These are phyloP conservation scores for Somateria mollissima DNA, from an alignment of 2,797 vertebrate species.

Conservation along the genomic window DNA sequence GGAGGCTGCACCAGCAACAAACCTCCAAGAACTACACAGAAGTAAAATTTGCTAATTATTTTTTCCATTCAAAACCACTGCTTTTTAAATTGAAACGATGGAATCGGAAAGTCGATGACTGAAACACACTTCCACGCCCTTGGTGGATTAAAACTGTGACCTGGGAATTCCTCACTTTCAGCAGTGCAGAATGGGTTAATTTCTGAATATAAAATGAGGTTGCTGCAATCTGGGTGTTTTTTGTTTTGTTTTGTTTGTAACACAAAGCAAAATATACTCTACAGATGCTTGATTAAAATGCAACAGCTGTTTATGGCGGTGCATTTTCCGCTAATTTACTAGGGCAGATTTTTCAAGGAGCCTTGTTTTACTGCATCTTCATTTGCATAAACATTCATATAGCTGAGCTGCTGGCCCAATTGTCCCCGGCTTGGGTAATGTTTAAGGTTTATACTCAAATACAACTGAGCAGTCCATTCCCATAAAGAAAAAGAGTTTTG, in stretches of 20 bases:
- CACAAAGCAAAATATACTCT: conserved; percentile 75
- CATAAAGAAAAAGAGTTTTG: not conserved
- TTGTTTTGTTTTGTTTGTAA: conserved; percentile 69
- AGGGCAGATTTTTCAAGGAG: conserved; percentile 76
- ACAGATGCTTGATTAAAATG: conserved; percentile 78
- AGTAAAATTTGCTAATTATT: not conserved
- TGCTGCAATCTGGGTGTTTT: conserved; percentile 73
- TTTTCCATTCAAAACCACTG: not conserved
- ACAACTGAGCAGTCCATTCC: not conserved
- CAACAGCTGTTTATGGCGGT: conserved; percentile 80
- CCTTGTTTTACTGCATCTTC: conserved; percentile 63
- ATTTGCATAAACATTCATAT: conserved; percentile 71
- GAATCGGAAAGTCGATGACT: not conserved
- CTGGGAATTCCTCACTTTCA: not conserved
- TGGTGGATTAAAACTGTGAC: accelerated
- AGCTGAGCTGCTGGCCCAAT: conserved; percentile 8
- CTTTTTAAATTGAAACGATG: not conserved
- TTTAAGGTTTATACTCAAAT: not conserved
- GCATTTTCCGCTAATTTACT: conserved; percentile 79
- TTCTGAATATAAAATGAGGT: conserved; percentile 72
- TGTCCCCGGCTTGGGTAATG: not conserved
- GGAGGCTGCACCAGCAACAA: accelerated
- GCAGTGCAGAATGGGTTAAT: conserved; percentile 64
- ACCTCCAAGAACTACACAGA: not conserved
- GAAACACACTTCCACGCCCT: not conserved